Conservation (phyloP, 2,888 invertebrate species). For the Leptothorax acervorum region DNA sequence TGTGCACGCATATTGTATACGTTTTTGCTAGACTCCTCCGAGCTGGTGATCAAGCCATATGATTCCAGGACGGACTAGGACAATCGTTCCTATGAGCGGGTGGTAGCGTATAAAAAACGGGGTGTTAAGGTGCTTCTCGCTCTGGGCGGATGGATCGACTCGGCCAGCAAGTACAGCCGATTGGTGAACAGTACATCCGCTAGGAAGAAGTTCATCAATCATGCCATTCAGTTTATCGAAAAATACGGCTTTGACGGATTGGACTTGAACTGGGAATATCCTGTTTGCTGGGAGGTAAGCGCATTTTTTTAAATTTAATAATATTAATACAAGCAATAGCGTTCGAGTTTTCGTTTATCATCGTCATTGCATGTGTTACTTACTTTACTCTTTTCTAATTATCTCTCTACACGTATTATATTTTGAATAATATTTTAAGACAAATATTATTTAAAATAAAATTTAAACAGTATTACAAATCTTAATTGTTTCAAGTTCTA, state of each 20-base stretch:
- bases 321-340: not conserved
- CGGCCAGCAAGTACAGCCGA: constrained; percentile 95
- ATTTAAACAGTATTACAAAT: not conserved
- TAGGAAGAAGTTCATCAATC: constrained; percentile 91
- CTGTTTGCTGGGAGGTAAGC: constrained; percentile 93
- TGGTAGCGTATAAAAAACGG: constrained; percentile 91
- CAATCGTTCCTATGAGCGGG: constrained; percentile 95
- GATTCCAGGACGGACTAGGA: constrained; percentile 97
- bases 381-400: not conserved
- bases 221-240: constrained; percentile 92
- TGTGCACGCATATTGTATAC: constrained; percentile 97
- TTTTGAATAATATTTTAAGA: not conserved
- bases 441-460: too few species aligned
- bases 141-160: constrained; percentile 98
- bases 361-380: not conserved
- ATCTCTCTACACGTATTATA: not conserved
- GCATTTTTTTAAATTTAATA: not conserved
- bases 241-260: constrained; percentile 96
- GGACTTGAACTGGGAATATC: constrained; percentile 98
- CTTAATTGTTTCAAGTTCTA: not conserved
- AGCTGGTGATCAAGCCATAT: constrained; percentile 92
- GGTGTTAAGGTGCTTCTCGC: constrained; percentile 95
- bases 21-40: constrained; percentile 96
- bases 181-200: constrained; percentile 92
- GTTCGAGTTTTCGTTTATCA: not conserved